These are phyloP conservation scores for Labeo catla DNA, from an alignment of 2,113 vertebrate species.

Conservation along the genomic window DNA sequence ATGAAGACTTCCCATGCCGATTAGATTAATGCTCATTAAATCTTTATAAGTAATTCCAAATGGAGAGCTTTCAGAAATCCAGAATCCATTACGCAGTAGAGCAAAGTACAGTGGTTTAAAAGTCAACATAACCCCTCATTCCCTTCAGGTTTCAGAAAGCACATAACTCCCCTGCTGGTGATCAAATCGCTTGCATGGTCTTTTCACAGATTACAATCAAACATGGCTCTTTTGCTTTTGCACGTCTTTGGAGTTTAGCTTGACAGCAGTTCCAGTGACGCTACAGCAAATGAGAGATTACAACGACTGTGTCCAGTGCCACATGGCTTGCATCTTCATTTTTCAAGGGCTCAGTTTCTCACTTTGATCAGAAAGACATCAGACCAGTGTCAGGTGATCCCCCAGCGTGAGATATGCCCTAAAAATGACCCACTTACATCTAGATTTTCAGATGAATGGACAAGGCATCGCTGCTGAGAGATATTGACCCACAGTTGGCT, in stretches of 20 bases:
- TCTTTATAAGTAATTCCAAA: conserved; percentile 31
- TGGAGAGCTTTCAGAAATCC: neutral
- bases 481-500: neutral
- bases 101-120: conserved; percentile 28
- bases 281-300: neutral
- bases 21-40: conserved; percentile 36
- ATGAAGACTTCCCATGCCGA: conserved; percentile 5
- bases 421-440: conserved; percentile 1
- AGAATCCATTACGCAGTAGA: conserved; percentile 14
- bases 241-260: neutral
- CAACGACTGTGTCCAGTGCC: neutral
- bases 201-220: neutral
- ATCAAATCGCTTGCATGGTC: neutral
- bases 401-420: neutral
- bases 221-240: neutral
- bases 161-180: neutral
- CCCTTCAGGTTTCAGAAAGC: conserved; percentile 5
- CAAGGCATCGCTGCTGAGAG: neutral
- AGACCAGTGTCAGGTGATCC: neutral
- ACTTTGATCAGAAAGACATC: conserved; percentile 1
- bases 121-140: conserved; percentile 13
- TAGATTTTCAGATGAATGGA: conserved; percentile 7
- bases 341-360: neutral
- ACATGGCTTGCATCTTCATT: neutral
- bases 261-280: neutral